phyloP scores from a whole-genome alignment of 2,113 vertebrate species.

The Fulmarus glacialis region DNA sequence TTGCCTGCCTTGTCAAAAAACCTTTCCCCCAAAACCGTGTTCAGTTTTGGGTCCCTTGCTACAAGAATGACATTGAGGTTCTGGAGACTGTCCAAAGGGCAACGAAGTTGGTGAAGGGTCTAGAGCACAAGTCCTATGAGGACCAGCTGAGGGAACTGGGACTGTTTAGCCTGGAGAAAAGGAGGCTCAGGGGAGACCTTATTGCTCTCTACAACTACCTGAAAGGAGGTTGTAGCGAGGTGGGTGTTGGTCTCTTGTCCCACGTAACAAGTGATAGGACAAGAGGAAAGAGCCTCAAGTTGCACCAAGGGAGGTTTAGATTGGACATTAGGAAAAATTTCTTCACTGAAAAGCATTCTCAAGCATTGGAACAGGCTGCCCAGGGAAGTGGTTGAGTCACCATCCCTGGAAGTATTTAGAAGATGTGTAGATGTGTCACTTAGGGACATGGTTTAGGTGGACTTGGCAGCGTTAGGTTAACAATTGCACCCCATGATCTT shows the following conservation, averaged over 20 bases:
- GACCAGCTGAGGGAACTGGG: background rate
- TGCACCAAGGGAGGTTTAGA: background rate
- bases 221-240: background rate
- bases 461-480: background rate
- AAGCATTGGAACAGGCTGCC: background rate
- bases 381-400: background rate
- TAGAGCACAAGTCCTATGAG: rapidly evolving
- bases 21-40: rapidly evolving
- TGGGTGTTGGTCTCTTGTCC: background rate
- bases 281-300: background rate
- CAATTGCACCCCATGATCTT: background rate
- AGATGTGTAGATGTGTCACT: background rate
- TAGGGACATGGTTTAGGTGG: background rate
- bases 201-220: background rate
- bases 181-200: background rate
- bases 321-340: background rate
- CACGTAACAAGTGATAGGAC: background rate
- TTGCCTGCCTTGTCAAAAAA: background rate
- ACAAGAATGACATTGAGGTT: background rate
- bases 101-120: background rate
- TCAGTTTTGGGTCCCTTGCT: background rate
- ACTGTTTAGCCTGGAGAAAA: background rate
- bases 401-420: background rate
- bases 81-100: background rate
- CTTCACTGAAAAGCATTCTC: background rate